Percentiles rank a stretch among this genome's conserved stretches.
Evolutionary conservation across 53 echinoderm and acorn worm genomes (phyloP).

Genomic region (Echinometra lucunter): DNA sequence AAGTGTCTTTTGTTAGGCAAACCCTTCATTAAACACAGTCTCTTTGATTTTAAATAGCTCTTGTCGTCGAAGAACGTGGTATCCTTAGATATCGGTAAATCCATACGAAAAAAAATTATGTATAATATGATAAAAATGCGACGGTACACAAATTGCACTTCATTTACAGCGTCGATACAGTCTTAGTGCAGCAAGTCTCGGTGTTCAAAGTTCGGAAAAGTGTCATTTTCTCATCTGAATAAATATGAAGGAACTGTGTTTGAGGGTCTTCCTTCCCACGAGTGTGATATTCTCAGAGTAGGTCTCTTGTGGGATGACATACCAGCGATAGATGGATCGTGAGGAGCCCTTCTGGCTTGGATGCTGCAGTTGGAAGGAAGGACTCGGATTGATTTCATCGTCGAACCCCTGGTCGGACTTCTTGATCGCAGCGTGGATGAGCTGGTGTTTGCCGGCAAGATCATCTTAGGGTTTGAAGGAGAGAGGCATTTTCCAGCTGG

Average conservation of each 20-base stretch:
- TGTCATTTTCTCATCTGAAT: constrained; percentile 70
- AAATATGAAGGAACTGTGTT: constrained; percentile 85
- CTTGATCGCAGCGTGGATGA: constrained; percentile 6
- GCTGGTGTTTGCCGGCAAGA: neutral
- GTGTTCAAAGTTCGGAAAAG: constrained; percentile 16
- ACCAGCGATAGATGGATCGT: constrained; percentile 44
- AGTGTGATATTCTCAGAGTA: constrained; percentile 56
- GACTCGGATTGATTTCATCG: constrained; percentile 2
- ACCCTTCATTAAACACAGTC: neutral
- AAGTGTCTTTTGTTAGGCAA: neutral
- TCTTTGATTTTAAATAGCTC: neutral
- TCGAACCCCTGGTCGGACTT: constrained; percentile 52
- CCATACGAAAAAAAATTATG: neutral
- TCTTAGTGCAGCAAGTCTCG: neutral
- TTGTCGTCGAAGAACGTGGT: neutral
- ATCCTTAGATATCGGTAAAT: neutral
- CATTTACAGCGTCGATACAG: neutral
- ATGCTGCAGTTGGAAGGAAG: constrained; percentile 45
- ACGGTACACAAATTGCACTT: constrained; percentile 37
- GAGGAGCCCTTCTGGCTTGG: constrained; percentile 22
- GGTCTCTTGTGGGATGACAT: constrained; percentile 48
- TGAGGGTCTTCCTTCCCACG: constrained; percentile 89
- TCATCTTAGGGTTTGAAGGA: neutral
- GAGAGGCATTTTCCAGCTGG: neutral
- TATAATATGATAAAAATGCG: neutral